Conservation (phyloP, 2,113 vertebrate genomes). For the Capreolus pygargus region DNA sequence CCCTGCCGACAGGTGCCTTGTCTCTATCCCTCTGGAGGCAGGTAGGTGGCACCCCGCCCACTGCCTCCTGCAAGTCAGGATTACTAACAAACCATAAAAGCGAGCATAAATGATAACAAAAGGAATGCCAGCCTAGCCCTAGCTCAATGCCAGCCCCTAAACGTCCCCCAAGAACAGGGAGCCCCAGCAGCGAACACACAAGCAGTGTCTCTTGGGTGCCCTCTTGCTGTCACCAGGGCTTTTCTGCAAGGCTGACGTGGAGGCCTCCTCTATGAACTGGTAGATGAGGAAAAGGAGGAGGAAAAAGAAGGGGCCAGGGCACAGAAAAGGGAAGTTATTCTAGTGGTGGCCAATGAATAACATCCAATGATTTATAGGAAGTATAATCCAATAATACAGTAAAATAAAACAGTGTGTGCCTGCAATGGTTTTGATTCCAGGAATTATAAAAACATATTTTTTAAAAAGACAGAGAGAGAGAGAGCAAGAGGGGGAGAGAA, state of each 20-base stretch:
- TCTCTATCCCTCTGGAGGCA: slow-evolving; percentile 66
- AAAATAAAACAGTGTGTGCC: slow-evolving; percentile 92
- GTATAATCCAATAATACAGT: slow-evolving; percentile 99
- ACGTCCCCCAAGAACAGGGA: slow-evolving; percentile 69
- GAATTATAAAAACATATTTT: slow-evolving; percentile 95
- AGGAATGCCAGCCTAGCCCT: slow-evolving; percentile 72
- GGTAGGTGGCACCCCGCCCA: slow-evolving; percentile 59
- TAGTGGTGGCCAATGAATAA: slow-evolving; percentile 90
- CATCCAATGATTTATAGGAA: slow-evolving; percentile 98
- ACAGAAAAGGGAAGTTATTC: slow-evolving; percentile 88
- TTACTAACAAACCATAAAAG: slow-evolving; percentile 67
- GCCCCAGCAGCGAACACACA: background rate
- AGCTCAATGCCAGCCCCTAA: slow-evolving; percentile 43
- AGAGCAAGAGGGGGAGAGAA: background rate
- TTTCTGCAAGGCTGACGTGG: background rate
- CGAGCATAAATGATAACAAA: slow-evolving; percentile 65
- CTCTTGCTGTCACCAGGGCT: slow-evolving; percentile 83
- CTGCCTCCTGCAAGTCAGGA: slow-evolving; percentile 53
- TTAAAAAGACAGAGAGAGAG: background rate
- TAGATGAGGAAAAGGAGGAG: slow-evolving; percentile 73
- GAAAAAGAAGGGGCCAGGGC: slow-evolving; percentile 82
- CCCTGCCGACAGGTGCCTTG: slow-evolving; percentile 38
- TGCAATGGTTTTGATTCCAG: slow-evolving; percentile 95
- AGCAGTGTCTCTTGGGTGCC: slow-evolving; percentile 90
- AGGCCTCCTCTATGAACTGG: slow-evolving; percentile 5